Percentiles rank a stretch among this genome's conserved stretches.
Evolutionary conservation across 2,797 vertebrate species (phyloP).

Genomic region (Heteromormyrus szaboi): DNA sequence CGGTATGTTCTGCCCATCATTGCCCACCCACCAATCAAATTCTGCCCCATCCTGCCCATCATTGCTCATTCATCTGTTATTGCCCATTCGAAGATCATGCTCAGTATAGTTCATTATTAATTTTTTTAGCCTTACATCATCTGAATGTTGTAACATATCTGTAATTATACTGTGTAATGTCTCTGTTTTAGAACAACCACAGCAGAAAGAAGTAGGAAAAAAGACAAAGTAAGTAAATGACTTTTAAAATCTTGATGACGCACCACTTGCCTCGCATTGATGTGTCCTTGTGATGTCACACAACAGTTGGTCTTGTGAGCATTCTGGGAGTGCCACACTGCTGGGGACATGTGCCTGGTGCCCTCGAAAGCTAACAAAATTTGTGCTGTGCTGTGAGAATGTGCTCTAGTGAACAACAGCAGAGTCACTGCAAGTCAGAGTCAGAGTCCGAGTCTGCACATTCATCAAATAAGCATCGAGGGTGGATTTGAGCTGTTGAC

Average conservation of each 20-base stretch:
- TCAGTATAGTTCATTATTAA: background rate
- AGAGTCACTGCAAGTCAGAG: background rate
- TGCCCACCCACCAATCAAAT: background rate
- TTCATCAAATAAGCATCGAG: background rate
- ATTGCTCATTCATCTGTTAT: background rate
- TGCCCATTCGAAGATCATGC: background rate
- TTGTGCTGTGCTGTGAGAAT: background rate
- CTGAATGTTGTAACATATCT: background rate
- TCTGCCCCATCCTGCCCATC: background rate
- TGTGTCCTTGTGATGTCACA: background rate
- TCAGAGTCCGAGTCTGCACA: background rate
- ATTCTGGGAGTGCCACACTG: background rate
- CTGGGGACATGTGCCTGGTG: slow-evolving; percentile 9
- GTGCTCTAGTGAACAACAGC: background rate
- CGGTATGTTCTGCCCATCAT: slow-evolving; percentile 46
- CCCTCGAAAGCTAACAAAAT: background rate
- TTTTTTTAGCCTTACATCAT: background rate
- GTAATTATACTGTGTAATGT: background rate
- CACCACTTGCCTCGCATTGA: background rate
- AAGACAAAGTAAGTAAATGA: slow-evolving; percentile 63
- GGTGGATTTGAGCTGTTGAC: background rate
- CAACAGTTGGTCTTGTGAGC: background rate
- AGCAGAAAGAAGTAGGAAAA: slow-evolving; percentile 55
- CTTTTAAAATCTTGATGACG: background rate
- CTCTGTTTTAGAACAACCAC: slow-evolving; percentile 59